Percentiles rank a stretch among this genome's conserved stretches.
phyloP scores from a whole-genome alignment of 2,113 vertebrate genomes.

The Notarius quadriscutis region DNA sequence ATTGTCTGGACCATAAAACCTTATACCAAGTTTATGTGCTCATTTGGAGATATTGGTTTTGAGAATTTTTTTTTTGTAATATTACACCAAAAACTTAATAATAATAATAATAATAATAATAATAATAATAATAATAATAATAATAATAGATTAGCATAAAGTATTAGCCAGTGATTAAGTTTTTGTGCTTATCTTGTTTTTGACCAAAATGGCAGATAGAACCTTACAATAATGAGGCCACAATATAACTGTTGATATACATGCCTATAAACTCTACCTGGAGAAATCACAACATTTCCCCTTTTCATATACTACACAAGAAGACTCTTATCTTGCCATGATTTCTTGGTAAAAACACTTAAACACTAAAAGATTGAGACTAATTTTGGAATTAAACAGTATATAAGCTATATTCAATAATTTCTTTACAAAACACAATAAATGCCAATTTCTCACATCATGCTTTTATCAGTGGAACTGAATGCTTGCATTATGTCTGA shows the following conservation, averaged over 20 bases:
- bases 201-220: background rate
- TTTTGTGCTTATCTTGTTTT: background rate
- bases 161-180: background rate
- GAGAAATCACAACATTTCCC: background rate
- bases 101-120: background rate
- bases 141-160: background rate
- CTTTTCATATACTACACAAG: background rate
- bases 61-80: background rate
- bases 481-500: background rate
- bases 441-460: background rate
- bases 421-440: background rate
- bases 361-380: background rate
- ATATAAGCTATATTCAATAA: background rate
- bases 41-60: background rate
- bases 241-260: background rate
- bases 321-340: background rate
- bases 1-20: background rate
- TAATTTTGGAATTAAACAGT: background rate
- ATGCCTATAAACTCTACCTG: background rate
- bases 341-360: background rate
- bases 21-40: background rate
- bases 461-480: background rate
- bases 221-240: background rate
- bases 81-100: background rate
- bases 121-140: background rate